Evolutionary conservation across 2,797 vertebrate genomes (phyloP).

Genomic region (Mormyrus proboscirostris): DNA sequence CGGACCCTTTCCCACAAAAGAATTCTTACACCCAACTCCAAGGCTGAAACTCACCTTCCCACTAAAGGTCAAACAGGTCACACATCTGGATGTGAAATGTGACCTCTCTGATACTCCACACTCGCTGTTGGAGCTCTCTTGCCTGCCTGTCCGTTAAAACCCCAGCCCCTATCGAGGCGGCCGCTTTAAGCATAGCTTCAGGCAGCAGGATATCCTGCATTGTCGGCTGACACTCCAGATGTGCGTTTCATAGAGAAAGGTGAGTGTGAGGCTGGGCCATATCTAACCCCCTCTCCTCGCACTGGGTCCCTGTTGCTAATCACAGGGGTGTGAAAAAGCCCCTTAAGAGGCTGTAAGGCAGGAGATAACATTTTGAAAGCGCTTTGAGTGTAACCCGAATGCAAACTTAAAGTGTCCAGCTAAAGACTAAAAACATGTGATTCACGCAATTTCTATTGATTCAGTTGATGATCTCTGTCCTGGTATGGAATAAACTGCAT

Average conservation of each 20-base stretch:
- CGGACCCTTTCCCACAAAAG: not conserved
- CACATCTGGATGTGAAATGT: constrained; percentile 74
- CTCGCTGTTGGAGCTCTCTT: constrained; percentile 52
- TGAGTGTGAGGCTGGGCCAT: not conserved
- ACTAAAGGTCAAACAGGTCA: constrained; percentile 56
- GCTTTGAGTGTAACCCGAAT: not conserved
- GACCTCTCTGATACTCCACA: constrained; percentile 66
- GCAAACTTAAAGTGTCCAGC: not conserved
- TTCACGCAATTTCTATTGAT: not conserved
- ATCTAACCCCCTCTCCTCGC: not conserved
- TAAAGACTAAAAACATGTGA: not conserved
- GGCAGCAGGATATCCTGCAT: not conserved
- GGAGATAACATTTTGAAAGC: not conserved
- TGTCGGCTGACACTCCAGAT: not conserved
- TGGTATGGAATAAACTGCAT: not conserved
- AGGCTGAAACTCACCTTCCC: constrained; percentile 28
- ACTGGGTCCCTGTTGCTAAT: not conserved
- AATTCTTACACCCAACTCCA: constrained; percentile 15
- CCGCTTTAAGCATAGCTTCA: constrained; percentile 31
- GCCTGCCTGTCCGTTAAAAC: constrained; percentile 64
- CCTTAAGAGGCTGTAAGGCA: not conserved
- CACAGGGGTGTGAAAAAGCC: not conserved
- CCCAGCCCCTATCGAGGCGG: constrained; percentile 61
- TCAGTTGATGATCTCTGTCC: not conserved
- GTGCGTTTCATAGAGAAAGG: not conserved